Conservation (phyloP, 2,113 vertebrate species). For the Pantherophis guttatus region DNA sequence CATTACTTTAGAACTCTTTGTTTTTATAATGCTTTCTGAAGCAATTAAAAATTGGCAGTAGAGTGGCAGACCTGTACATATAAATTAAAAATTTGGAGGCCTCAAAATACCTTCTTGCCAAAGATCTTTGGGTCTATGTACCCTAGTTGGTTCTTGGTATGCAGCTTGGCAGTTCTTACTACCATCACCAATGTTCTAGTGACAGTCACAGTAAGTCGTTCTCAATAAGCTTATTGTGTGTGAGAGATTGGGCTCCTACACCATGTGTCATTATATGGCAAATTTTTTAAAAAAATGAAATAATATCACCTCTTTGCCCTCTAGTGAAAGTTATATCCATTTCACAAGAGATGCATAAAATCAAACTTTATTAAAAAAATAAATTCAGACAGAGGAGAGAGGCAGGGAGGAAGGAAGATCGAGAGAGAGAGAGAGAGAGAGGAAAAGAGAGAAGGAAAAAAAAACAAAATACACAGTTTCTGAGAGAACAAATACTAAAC, state of each 20-base stretch:
- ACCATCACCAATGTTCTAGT: not conserved
- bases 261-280: not conserved
- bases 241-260: not conserved
- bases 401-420: not conserved
- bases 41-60: not conserved
- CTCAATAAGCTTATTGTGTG: not conserved
- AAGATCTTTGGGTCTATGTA: not conserved
- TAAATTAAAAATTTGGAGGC: not conserved
- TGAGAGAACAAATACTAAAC: not conserved
- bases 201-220: not conserved
- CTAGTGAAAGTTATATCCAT: not conserved
- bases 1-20: not conserved
- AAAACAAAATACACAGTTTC: not conserved
- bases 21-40: not conserved
- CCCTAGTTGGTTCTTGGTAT: not conserved
- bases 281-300: not conserved
- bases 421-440: not conserved
- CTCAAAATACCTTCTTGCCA: not conserved
- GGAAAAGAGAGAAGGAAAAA: not conserved
- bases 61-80: not conserved
- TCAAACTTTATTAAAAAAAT: not conserved
- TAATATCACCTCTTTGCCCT: not conserved
- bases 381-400: not conserved
- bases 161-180: not conserved
- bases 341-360: not conserved